These are phyloP conservation scores for Sycobia sp. DNA, from an alignment of 1,140 invertebrate species.

Conservation along the genomic window DNA sequence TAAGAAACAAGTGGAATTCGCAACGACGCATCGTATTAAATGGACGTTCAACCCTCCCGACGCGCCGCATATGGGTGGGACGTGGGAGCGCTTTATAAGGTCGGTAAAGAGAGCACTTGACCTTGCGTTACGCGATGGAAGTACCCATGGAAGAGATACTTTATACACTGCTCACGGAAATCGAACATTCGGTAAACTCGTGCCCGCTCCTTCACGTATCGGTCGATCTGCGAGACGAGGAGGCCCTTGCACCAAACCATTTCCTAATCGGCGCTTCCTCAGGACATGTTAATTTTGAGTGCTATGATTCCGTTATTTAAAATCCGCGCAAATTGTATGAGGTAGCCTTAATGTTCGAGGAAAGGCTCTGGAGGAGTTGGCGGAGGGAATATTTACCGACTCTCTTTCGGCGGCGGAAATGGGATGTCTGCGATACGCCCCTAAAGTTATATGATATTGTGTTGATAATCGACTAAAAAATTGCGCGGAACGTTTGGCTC, in stretches of 20 bases:
- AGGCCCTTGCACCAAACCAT: slow-evolving; percentile 42
- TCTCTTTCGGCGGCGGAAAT: background rate
- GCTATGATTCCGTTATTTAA: background rate
- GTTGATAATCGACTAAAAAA: background rate
- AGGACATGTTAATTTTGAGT: background rate
- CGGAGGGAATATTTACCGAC: slow-evolving; percentile 12
- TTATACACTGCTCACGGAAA: background rate
- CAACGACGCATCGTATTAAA: no score
- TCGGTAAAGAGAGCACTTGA: background rate
- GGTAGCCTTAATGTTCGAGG: background rate
- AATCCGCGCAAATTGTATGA: no score
- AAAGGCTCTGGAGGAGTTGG: slow-evolving; percentile 16
- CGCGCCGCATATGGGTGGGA: no score
- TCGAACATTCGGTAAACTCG: no score
- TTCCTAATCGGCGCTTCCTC: slow-evolving; percentile 41
- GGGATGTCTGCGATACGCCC: background rate
- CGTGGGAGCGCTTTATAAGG: no score
- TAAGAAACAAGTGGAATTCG: background rate
- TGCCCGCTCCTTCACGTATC: no score
- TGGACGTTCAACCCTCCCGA: no score
- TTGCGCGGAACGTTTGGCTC: background rate
- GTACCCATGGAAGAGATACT: no score
- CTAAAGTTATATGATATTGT: slow-evolving; percentile 5
- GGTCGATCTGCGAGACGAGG: slow-evolving; percentile 28
- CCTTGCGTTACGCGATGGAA: background rate